Base-by-base conservation (phyloP, 2,888 invertebrate species). In the Plebejus anna region DNA sequence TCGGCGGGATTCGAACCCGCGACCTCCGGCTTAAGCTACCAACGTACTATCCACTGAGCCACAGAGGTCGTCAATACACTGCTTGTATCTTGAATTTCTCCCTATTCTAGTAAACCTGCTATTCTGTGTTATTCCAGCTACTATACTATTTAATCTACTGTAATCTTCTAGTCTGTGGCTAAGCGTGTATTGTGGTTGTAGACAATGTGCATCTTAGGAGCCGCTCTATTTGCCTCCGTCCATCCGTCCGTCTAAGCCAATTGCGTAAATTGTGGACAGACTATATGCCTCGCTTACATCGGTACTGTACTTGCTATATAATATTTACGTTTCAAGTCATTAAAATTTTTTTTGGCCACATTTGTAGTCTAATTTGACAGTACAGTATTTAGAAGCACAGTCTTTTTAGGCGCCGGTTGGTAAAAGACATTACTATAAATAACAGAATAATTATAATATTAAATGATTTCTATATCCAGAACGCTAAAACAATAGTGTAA, bases 221-320 rank as follows among this genome's bases (percentile, higher is more conserved):
- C 72, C 38, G n/a, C 28, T 36, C 76, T 76, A 78, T 78, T 78
- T 78, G 66, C 51, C 76, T 70, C 51, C 22, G 66, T 66, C 59
- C 75, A 66, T 75, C 73, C 75, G 51, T 71, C 75, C 77, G 75
- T 3, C 59, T 75, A 77, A 77, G 70, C 75, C 70, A 77, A 77
- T 78, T 75, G 78, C 76, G 75, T 78, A 73, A 77, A 73, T 73
- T 13, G 75, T 73, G 71, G 57, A 77, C 61, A 51, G 32, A 47
- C 57, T 59, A 59, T n/a, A 70, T 76, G 76, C 76, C 61, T 28
- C 77, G 70, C 70, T 75, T 75, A 36, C 59, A 72, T 38, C 22
- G 32, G 11, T 13, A 36, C 6, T 28, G 16, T 47, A 47, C 66
- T 55, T 22, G 51, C 22, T 5, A 9, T 13, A 42, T 28, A 47